Evolutionary conservation across 2,113 vertebrate genomes (phyloP).

Genomic region (Neogobius melanostomus): DNA sequence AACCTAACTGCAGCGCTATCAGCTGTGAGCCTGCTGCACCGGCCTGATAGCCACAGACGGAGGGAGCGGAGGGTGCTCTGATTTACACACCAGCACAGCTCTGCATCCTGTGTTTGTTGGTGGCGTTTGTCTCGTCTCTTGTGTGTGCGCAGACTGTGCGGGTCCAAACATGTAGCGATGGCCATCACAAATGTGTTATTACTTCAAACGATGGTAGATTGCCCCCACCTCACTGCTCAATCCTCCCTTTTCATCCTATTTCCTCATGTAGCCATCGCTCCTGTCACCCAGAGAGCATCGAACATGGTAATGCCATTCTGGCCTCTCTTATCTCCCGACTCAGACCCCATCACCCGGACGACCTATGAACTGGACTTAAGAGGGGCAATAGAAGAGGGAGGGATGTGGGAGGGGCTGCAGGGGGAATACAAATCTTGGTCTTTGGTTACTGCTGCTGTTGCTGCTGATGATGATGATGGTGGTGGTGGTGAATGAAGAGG

Average conservation of each 20-base stretch:
- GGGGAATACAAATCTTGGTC: not conserved
- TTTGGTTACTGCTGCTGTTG: too few species aligned
- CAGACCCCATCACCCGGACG: slow-evolving; percentile 71
- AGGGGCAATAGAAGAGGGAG: slow-evolving; percentile 20
- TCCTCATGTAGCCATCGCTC: slow-evolving; percentile 46
- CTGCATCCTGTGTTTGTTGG: slow-evolving; percentile 55
- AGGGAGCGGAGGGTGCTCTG: slow-evolving; percentile 61
- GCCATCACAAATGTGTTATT: slow-evolving; percentile 74
- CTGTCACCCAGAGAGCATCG: slow-evolving; percentile 59
- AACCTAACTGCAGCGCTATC: slow-evolving; percentile 75
- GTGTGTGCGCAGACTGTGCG: slow-evolving; percentile 12
- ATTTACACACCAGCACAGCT: slow-evolving; percentile 65
- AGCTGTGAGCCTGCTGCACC: slow-evolving; percentile 73
- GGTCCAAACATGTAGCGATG: slow-evolving; percentile 61
- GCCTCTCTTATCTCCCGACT: slow-evolving; percentile 74
- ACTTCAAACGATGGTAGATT: slow-evolving; percentile 73
- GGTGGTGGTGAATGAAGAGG: not conserved
- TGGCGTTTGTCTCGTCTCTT: slow-evolving; percentile 22
- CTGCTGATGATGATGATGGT: not conserved
- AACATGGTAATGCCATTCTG: slow-evolving; percentile 70
- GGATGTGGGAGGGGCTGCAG: slow-evolving; percentile 23
- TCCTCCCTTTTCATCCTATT: slow-evolving; percentile 39
- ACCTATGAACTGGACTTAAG: slow-evolving; percentile 69
- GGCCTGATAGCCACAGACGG: slow-evolving; percentile 73
- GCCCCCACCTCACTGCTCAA: slow-evolving; percentile 46